Percentiles rank a stretch among this genome's conserved stretches.
Evolutionary conservation across 2,113 vertebrate species (phyloP).

Genomic region (Gnathonemus echidnorhynchus): DNA sequence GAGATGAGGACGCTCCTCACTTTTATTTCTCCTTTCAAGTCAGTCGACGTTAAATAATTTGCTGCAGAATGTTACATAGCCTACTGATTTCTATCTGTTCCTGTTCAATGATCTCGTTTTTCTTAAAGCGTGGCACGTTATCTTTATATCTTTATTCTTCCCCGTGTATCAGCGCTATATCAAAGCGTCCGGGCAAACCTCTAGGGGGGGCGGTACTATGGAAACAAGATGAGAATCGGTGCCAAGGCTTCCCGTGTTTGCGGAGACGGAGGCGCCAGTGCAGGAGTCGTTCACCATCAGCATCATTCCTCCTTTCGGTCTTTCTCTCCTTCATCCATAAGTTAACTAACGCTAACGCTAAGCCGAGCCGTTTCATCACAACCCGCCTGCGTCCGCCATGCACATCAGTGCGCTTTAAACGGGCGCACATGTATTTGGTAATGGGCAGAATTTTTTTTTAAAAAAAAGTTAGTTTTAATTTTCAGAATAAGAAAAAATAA

Average conservation of each 20-base stretch:
- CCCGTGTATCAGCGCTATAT: slow-evolving; percentile 4
- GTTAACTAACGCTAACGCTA: background rate
- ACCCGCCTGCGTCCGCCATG: background rate
- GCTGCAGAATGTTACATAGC: background rate
- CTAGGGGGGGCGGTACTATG: slow-evolving; percentile 64
- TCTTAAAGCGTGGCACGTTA: background rate
- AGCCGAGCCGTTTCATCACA: background rate
- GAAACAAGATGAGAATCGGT: slow-evolving; percentile 50
- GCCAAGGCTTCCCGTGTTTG: background rate
- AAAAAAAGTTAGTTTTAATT: background rate
- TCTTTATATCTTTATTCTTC: slow-evolving; percentile 9
- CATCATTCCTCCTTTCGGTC: background rate
- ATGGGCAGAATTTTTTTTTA: background rate
- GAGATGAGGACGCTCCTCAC: slow-evolving; percentile 9
- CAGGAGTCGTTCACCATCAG: background rate
- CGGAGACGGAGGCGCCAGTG: background rate
- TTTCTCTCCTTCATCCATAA: background rate
- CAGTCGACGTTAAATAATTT: background rate
- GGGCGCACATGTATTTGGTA: background rate
- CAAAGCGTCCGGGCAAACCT: slow-evolving; percentile 32
- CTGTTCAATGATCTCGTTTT: background rate
- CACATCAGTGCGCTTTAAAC: background rate
- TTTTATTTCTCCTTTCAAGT: background rate
- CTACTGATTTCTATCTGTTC: background rate
- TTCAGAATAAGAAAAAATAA: background rate